These are phyloP conservation scores for Antheraea yamamai DNA, from an alignment of 2,888 invertebrate species.

Conservation along the genomic window DNA sequence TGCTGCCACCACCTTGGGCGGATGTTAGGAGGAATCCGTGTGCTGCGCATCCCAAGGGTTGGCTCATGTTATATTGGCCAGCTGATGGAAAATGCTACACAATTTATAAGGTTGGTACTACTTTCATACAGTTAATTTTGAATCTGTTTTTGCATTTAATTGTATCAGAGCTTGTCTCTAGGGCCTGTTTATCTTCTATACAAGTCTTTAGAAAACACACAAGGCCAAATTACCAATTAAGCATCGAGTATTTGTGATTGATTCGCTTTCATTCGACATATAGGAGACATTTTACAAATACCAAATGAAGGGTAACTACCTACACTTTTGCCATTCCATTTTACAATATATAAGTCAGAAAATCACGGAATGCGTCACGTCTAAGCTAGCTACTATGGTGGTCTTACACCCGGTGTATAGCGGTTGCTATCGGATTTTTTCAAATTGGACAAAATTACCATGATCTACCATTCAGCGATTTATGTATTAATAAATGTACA, in stretches of 20 bases:
- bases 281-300: not conserved
- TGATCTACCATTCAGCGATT: too few relatives aligned
- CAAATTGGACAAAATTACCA: too few relatives aligned
- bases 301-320: not conserved
- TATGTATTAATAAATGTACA: too few relatives aligned
- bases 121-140: not conserved
- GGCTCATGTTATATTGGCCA: conserved; percentile 94
- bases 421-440: too few relatives aligned
- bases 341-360: too few relatives aligned
- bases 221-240: not conserved
- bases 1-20: conserved; percentile 93
- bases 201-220: not conserved
- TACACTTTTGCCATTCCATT: too few relatives aligned
- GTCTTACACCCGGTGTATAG: too few relatives aligned
- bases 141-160: not conserved
- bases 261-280: not conserved
- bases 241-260: not conserved
- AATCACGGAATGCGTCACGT: too few relatives aligned
- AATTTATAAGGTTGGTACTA: conserved; percentile 86
- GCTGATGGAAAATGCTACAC: conserved; percentile 92
- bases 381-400: too few relatives aligned
- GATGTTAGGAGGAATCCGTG: conserved; percentile 91
- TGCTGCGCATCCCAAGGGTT: conserved; percentile 89
- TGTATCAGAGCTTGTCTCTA: not conserved
- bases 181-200: not conserved